These are phyloP conservation scores for Mormyrus iriodes DNA, from an alignment of 2,113 vertebrate genomes.

Conservation along the genomic window DNA sequence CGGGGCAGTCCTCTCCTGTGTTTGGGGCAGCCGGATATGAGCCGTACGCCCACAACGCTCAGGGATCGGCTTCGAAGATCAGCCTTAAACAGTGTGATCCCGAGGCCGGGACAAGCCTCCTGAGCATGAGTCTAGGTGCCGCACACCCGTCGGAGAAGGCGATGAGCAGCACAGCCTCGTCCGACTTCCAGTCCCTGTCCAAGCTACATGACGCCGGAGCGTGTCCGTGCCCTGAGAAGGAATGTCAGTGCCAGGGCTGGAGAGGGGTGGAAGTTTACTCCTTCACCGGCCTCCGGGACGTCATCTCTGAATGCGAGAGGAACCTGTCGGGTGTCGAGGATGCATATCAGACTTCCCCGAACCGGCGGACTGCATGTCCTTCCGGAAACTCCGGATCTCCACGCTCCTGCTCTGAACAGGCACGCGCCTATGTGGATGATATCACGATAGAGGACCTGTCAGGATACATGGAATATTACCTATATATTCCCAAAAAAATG, in stretches of 20 bases:
- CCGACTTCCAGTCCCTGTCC: slow-evolving; percentile 79
- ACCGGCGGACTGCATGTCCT: slow-evolving; percentile 65
- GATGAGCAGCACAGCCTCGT: slow-evolving; percentile 33
- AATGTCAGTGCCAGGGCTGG: slow-evolving; percentile 72
- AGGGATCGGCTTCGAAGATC: slow-evolving; percentile 34
- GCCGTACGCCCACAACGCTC: slow-evolving; percentile 37
- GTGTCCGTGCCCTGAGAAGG: slow-evolving; percentile 50
- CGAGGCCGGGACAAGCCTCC: slow-evolving; percentile 17
- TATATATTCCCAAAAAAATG: slow-evolving; percentile 99
- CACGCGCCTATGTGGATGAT: slow-evolving; percentile 85
- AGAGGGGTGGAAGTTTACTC: slow-evolving; percentile 84
- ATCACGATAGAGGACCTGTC: slow-evolving; percentile 98
- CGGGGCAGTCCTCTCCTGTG: slow-evolving; percentile 41
- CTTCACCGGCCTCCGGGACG: slow-evolving; percentile 83
- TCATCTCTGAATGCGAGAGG: slow-evolving; percentile 71
- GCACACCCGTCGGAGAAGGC: background rate
- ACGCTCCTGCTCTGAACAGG: slow-evolving; percentile 93
- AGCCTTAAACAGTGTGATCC: slow-evolving; percentile 23
- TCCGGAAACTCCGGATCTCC: slow-evolving; percentile 65
- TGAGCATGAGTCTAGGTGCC: slow-evolving; percentile 8
- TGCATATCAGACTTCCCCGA: slow-evolving; percentile 52
- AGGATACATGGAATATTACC: slow-evolving; percentile 94
- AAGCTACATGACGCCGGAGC: slow-evolving; percentile 53
- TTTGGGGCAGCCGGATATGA: slow-evolving; percentile 50
- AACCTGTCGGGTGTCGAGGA: slow-evolving; percentile 53